Base-by-base conservation (phyloP, 1,140 invertebrate genomes). In the Orchestia grillus region DNA sequence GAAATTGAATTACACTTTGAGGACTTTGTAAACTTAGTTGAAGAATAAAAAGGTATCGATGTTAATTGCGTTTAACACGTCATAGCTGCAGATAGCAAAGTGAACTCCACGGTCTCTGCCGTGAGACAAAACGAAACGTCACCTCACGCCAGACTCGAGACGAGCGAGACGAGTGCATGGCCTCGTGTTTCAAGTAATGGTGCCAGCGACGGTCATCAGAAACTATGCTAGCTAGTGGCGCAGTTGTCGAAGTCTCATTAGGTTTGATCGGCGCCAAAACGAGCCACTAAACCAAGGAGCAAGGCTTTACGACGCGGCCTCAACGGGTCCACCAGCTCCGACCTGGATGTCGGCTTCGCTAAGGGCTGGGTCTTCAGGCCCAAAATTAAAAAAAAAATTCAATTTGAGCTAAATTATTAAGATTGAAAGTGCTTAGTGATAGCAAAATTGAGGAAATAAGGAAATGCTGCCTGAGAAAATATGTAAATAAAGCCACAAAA, bases 211-310 rank as follows among this genome's bases (percentile, higher is more conserved):
- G 62, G 62, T 77, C 62, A 23, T 77, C 62, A 77, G 62, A 15
- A 77, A 77, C 43, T 44, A 90, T 90, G 41, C 88, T 90, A 44
- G 23, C 41, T 90, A 42, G 88, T 42, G 41, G n/a, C 88, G 88
- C 43, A 90, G 88, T 41, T 44, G 43, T 36, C 8, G 88, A 42
- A 44, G 43, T 23, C 3, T 90, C 88, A 90, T 90, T 90, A 90
- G 88, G 88, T 42, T 90, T 90, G 88, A 90, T 90, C 88, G 87
- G 88, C 88, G 88, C 88, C 88, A 90, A 42, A 90, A 44, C 41
- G 41, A 41, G 88, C 43, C 88, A 90, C 88, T 90, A 90, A 90
- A 90, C 88, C 88, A 90, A 44, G 42, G 88, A 90, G 88, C n/a
- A 90, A 44, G 88, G 42, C 88, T 90, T 90, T 90, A 90, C 88